These are phyloP conservation scores for Mya arenaria DNA, from an alignment of 1,140 invertebrate species.

Conservation along the genomic window DNA sequence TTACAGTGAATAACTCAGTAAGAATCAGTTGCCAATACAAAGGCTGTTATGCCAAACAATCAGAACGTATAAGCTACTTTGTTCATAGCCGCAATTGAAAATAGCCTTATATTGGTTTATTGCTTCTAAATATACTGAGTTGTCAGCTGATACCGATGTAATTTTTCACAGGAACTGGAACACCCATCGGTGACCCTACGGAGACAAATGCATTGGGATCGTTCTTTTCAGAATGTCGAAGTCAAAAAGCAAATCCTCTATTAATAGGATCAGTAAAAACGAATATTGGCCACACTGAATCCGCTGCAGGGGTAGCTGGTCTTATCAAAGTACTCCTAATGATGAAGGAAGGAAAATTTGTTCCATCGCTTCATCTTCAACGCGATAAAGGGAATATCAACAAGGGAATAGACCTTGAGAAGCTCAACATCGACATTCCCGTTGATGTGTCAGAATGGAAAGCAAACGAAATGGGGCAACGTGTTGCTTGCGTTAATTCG, in stretches of 20 bases:
- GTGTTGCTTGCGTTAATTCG: slow-evolving; percentile 68
- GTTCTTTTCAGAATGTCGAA: not conserved
- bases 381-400: slow-evolving; percentile 64
- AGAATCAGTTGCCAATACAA: too few relatives aligned
- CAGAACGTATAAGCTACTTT: too few relatives aligned
- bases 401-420: slow-evolving; percentile 61
- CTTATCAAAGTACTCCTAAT: slow-evolving; percentile 86
- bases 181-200: slow-evolving; percentile 64
- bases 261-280: slow-evolving; percentile 74
- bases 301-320: slow-evolving; percentile 94
- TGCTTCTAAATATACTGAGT: too few relatives aligned
- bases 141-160: too few relatives aligned
- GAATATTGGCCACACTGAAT: slow-evolving; percentile 85
- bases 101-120: too few relatives aligned
- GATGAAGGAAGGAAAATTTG: slow-evolving; percentile 70
- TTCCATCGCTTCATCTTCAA: slow-evolving; percentile 77
- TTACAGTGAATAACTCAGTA: too few relatives aligned
- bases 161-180: slow-evolving; percentile 64
- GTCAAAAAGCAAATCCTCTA: slow-evolving; percentile 27
- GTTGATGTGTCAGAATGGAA: slow-evolving; percentile 48
- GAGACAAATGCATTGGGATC: slow-evolving; percentile 47
- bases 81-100: too few relatives aligned
- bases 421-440: slow-evolving; percentile 63
- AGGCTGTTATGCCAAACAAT: too few relatives aligned
- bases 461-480: slow-evolving; percentile 75